Evolutionary conservation across 2,113 vertebrate genomes (phyloP), one percentile per base, ranked within the genome.

Genomic region (Eudorcas thomsonii): DNA sequence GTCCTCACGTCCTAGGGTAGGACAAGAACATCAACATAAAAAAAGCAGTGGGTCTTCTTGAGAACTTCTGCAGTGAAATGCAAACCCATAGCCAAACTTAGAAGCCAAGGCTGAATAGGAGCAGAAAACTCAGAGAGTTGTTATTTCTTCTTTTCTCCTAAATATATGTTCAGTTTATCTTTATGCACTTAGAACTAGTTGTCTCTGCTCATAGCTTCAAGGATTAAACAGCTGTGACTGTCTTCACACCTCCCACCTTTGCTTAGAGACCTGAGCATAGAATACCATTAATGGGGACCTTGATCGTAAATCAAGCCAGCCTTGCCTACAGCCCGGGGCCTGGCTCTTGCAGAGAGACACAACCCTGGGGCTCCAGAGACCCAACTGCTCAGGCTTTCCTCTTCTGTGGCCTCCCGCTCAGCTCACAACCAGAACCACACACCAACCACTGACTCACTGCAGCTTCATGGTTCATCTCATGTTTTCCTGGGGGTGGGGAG

Each of bases 341-440:
- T 3, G n/a, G 80, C 52, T 55, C 62, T 36, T 28, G 39, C 84
- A 9, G 71, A 86, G 54, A 88, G 50, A 33, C 10, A 28, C 17
- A 62, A 13, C 21, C 28, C 89, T 1, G 45, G 28, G 28, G 43
- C 23, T 13, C 60, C 11, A 28, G 59, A 36, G 17, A 25, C 48
- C 9, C 50, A 23, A 23, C 55, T 7, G 2, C 14, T 30, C 0
- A 1, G 96, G 94, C 62, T 17, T 88, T 84, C 57, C 39, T 39
- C 3, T 11, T 10, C 43, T 55, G 62, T 52, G 80, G 50, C 80
- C 26, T 5, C 45, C 15, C 0, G 2, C 52, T 43, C 52, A 0
- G 11, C 21, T 77, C 86, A n/a, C 57, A 60, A 39, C 52, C 67
- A 78, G 97, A 90, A 28, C 4, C 5, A 92, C 67, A 28, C 15